phyloP scores from a whole-genome alignment of 2,113 vertebrate species.

The Gracilinanus agilis region DNA sequence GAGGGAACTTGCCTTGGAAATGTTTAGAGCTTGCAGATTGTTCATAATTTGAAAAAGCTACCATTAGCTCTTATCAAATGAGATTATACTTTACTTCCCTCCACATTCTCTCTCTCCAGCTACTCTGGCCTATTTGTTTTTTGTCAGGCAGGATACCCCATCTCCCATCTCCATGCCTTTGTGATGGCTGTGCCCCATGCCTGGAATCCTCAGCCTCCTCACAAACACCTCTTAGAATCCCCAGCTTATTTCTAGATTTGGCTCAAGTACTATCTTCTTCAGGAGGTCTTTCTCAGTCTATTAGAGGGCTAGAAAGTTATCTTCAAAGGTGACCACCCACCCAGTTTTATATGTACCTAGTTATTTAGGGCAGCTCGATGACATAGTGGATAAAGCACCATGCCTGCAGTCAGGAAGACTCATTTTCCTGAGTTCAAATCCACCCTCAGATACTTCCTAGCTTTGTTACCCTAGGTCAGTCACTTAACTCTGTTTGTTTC shows the following conservation, averaged over 20 bases:
- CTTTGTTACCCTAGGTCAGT: too few species aligned
- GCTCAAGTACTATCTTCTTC: background rate
- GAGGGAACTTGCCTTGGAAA: background rate
- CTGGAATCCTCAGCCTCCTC: background rate
- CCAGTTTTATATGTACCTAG: background rate
- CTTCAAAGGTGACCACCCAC: background rate
- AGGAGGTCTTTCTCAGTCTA: background rate
- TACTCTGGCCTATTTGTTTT: background rate
- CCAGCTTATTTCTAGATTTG: background rate
- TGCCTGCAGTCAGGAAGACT: too few species aligned
- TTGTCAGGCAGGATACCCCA: background rate
- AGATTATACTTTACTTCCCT: background rate
- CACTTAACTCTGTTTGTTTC: too few species aligned
- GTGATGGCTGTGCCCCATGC: background rate
- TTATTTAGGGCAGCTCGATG: too few species aligned
- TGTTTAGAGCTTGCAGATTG: background rate
- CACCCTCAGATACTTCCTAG: too few species aligned
- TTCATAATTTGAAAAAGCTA: background rate
- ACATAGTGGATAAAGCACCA: too few species aligned
- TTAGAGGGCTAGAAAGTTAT: background rate
- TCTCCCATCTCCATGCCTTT: too few species aligned
- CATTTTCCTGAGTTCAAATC: too few species aligned
- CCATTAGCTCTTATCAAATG: background rate
- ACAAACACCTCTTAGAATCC: background rate
- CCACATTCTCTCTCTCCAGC: background rate